Percentiles rank a stretch among this genome's conserved stretches.
phyloP scores from a whole-genome alignment of 2,888 invertebrate species.

The Rhabditoides inermis region DNA sequence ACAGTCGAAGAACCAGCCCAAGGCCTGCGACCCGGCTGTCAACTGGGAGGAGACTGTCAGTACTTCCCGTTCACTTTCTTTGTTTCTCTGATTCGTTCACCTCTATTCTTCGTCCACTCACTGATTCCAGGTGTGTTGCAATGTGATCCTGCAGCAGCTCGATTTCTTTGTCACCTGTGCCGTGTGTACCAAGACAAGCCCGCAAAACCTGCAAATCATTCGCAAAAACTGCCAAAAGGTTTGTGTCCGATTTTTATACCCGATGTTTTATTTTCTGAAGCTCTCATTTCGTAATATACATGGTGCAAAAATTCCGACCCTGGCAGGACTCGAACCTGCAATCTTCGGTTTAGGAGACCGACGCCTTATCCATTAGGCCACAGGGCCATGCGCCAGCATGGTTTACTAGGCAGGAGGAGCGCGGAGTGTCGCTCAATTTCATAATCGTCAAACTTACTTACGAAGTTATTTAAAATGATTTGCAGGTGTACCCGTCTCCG shows the following conservation, averaged over 20 bases:
- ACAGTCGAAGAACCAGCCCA: constrained; percentile 86
- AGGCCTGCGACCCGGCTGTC: constrained; percentile 82
- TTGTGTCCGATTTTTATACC: neutral
- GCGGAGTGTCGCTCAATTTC: too few relatives aligned
- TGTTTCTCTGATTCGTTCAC: too few relatives aligned
- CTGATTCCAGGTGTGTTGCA: neutral
- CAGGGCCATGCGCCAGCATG: too few relatives aligned
- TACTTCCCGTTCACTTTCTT: constrained; percentile 21
- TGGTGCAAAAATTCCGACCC: too few relatives aligned
- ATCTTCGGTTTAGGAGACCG: too few relatives aligned
- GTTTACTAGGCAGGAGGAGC: too few relatives aligned
- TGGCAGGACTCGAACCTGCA: too few relatives aligned
- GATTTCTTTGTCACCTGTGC: constrained; percentile 94
- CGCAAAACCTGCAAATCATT: constrained; percentile 89
- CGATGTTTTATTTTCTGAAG: neutral
- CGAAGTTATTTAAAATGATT: neutral
- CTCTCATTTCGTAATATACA: too few relatives aligned
- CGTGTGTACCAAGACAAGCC: constrained; percentile 91
- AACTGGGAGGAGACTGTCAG: constrained; percentile 99
- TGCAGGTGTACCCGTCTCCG: constrained; percentile 83
- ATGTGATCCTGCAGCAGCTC: constrained; percentile 59
- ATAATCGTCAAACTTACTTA: neutral
- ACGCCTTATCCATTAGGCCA: too few relatives aligned
- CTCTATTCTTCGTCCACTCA: too few relatives aligned
- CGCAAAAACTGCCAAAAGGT: constrained; percentile 71